Percentiles rank a stretch among this genome's conserved stretches.
Evolutionary conservation across 2,888 invertebrate genomes (phyloP).

Genomic region (Ametastegia equiseti): DNA sequence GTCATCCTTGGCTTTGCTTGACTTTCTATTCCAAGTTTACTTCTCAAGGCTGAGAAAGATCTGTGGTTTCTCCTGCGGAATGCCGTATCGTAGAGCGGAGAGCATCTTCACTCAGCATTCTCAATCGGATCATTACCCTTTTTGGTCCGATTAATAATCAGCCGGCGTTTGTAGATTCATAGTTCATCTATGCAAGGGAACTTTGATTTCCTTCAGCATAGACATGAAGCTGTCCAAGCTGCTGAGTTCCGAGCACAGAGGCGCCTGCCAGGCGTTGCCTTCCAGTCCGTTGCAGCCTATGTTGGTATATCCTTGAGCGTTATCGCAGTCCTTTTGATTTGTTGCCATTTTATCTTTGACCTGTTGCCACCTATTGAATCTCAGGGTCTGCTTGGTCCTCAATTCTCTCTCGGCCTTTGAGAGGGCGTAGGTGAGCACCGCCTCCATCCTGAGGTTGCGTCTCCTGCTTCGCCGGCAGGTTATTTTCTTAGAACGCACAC

Average conservation of each 20-base stretch:
- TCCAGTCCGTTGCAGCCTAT: constrained; percentile 42
- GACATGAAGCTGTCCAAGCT: constrained; percentile 83
- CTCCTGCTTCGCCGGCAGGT: constrained; percentile 79
- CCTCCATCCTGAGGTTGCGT: constrained; percentile 82
- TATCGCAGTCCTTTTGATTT: constrained; percentile 44
- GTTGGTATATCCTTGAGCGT: constrained; percentile 43
- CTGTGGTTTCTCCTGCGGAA: neutral
- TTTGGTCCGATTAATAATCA: neutral
- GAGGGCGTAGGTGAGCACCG: constrained; percentile 81
- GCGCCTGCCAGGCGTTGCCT: constrained; percentile 60
- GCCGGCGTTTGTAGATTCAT: neutral
- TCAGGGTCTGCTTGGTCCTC: constrained; percentile 80
- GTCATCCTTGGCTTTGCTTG: neutral
- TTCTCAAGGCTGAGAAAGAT: neutral
- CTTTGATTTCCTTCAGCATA: constrained; percentile 80
- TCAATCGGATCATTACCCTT: neutral
- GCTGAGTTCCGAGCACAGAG: constrained; percentile 78
- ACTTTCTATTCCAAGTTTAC: constrained; percentile 24
- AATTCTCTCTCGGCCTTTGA: constrained; percentile 81
- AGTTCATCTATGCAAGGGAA: constrained; percentile 73
- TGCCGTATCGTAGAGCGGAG: neutral
- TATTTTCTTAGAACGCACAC: constrained; percentile 81
- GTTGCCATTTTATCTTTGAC: constrained; percentile 63
- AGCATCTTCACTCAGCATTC: neutral
- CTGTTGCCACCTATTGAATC: constrained; percentile 80